Evolutionary conservation across 2,113 vertebrate genomes (phyloP).

Genomic region (Oreochromis tanganicae): DNA sequence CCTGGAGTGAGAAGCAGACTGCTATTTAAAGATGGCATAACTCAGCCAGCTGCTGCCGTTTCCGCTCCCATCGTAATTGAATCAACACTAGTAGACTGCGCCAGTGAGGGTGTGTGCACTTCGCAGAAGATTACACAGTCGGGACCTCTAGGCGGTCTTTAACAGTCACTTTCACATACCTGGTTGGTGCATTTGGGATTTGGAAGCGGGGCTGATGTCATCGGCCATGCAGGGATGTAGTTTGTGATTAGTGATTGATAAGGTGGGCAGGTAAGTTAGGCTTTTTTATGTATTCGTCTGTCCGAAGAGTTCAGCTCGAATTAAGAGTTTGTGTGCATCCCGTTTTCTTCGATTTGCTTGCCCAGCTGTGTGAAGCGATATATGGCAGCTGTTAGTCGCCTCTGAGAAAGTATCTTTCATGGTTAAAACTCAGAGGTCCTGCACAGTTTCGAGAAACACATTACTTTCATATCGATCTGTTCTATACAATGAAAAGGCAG

Average conservation of each 20-base stretch:
- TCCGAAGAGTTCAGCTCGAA: neutral
- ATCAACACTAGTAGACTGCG: conserved; percentile 40
- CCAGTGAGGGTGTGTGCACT: conserved; percentile 36
- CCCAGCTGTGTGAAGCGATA: neutral
- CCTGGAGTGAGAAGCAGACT: conserved; percentile 28
- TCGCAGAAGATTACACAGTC: conserved; percentile 45
- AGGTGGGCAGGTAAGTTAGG: neutral
- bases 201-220: neutral
- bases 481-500: neutral
- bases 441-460: neutral
- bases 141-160: neutral
- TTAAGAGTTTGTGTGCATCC: neutral
- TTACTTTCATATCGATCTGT: neutral
- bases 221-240: neutral
- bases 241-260: neutral
- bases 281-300: neutral
- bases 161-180: conserved; percentile 37
- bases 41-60: conserved; percentile 59
- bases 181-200: conserved; percentile 14
- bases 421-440: neutral
- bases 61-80: conserved; percentile 57
- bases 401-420: neutral
- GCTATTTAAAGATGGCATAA: conserved; percentile 68
- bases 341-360: neutral
- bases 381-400: neutral